These are phyloP conservation scores for Pogonocherus hispidulus DNA, from an alignment of 2,888 invertebrate species.

Conservation along the genomic window DNA sequence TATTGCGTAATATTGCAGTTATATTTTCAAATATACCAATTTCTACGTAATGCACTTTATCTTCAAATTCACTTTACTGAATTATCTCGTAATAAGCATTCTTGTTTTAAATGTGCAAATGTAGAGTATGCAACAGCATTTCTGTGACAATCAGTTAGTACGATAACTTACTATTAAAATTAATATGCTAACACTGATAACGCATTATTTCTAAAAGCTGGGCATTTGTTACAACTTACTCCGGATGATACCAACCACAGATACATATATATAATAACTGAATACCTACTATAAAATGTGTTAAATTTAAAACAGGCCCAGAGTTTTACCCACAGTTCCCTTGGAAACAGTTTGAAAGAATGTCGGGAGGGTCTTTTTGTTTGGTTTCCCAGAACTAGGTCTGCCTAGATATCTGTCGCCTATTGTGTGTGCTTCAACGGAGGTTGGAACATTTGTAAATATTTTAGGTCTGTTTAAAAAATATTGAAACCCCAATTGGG, in stretches of 20 bases:
- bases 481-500: constrained; percentile 7
- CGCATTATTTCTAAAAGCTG: constrained; percentile 9
- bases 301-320: neutral
- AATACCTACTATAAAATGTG: neutral
- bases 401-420: constrained; percentile 26
- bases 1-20: too few species aligned
- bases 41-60: too few species aligned
- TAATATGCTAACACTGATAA: constrained; percentile 7
- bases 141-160: neutral
- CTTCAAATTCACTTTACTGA: too few species aligned
- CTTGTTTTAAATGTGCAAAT: neutral
- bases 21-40: too few species aligned
- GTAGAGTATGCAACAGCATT: neutral
- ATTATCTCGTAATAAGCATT: too few species aligned
- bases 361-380: constrained; percentile 9
- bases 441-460: constrained; percentile 1
- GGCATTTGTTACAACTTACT: constrained; percentile 4
- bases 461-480: constrained; percentile 16
- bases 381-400: constrained; percentile 25
- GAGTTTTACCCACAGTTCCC: constrained; percentile 7
- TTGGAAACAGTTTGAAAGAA: constrained; percentile 1
- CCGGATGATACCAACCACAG: too few species aligned
- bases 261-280: neutral
- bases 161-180: constrained; percentile 18
- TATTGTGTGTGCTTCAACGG: constrained; percentile 5